Evolutionary conservation across 2,888 invertebrate genomes (phyloP), one percentile per base, ranked within the genome.

Genomic region (Sphinx pinastri): DNA sequence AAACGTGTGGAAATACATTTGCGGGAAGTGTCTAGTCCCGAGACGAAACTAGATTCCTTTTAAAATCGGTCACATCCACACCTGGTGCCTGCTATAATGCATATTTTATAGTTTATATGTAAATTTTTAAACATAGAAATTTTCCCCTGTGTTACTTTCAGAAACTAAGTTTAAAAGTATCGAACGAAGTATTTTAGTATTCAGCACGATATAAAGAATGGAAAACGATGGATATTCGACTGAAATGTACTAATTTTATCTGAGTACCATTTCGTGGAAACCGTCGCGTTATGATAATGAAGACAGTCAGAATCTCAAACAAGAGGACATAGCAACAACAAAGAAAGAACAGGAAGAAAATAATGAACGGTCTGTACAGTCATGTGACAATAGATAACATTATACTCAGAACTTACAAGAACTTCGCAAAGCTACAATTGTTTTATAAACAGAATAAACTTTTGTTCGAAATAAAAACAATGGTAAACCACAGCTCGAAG

Each of bases 1-100:
- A 68, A 70, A 25, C 45, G 63, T 63, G 70, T 47, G 55, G 49
- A 72, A 54, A 66, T 68, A 45, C 25, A 52, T 47, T 31, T 63
- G 45, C 54, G 38, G n/a, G n/a, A 68, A 68, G 57, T 10, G 68
- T 51, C 45, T 31, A 38, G 68, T 70, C 74, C 67, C 67, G 55
- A 67, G 25, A 73, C 67, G 72, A 72, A 73, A 76, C 74, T 75
- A 73, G 69, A 76, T 76, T 78, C 72, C 45, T 69, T 71, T 68
- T 69, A 69, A 75, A 71, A 75, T 68, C 74, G 71, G 75, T 77
- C 71, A 69, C 68, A 70, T 70, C 59, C 51, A 60, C 76, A 78
- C 75, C 75, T 76, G 77, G 59, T 60, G 68, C 57, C 70, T 16
- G 54, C 19, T 38, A 49, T 52, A 14, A 54, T 70, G 52, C 52